These are phyloP conservation scores for Trachelus troglodyta DNA, from an alignment of 2,888 invertebrate genomes.

Conservation along the genomic window DNA sequence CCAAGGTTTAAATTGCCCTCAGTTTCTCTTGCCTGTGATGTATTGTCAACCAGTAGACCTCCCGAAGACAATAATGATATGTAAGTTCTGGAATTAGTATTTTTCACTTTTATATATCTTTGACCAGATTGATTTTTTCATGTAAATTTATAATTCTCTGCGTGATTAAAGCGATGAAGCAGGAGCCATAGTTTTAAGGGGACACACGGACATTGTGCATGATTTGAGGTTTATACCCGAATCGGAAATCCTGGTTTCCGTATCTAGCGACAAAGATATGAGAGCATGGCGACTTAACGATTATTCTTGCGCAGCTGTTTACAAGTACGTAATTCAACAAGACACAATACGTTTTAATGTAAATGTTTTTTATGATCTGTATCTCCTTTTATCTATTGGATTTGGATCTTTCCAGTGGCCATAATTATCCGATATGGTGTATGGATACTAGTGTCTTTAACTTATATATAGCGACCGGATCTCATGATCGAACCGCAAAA, in stretches of 20 bases:
- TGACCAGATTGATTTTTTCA: constrained; percentile 41
- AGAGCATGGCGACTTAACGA: constrained; percentile 80
- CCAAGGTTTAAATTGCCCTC: constrained; percentile 60
- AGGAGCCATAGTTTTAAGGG: constrained; percentile 74
- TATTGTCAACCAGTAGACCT: constrained; percentile 67
- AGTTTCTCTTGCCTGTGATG: constrained; percentile 69
- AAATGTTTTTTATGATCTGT: constrained; percentile 28
- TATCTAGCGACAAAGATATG: constrained; percentile 82
- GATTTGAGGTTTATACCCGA: constrained; percentile 74
- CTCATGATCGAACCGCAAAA: constrained; percentile 83
- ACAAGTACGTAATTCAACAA: constrained; percentile 67
- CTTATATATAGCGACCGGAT: constrained; percentile 80
- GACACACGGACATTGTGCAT: constrained; percentile 79
- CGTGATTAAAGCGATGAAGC: constrained; percentile 68
- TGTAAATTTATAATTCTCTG: constrained; percentile 13
- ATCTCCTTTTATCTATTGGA: constrained; percentile 25
- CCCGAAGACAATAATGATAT: constrained; percentile 62
- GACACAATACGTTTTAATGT: constrained; percentile 5
- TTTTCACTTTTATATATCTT: constrained; percentile 10
- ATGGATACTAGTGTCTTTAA: constrained; percentile 77
- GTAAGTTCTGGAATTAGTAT: constrained; percentile 58
- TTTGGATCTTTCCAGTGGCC: constrained; percentile 74
- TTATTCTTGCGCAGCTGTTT: constrained; percentile 77
- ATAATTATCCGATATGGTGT: constrained; percentile 91
- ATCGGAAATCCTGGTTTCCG: constrained; percentile 77